phyloP scores from a whole-genome alignment of 2,113 vertebrate genomes.

The Delphinus delphis region DNA sequence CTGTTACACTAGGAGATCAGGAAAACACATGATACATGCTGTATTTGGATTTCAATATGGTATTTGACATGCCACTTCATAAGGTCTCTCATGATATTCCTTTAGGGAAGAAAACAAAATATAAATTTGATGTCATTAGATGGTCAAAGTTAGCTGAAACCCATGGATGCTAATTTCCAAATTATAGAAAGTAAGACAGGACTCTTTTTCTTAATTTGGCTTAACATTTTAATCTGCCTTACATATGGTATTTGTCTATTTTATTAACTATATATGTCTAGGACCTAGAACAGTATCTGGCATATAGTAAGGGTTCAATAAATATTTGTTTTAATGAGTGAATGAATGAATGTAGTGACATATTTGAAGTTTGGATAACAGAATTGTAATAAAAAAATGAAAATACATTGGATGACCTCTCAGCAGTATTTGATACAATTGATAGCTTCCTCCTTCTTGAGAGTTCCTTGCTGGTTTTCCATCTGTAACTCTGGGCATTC shows the following conservation, averaged over 20 bases:
- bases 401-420: not conserved
- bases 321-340: not conserved
- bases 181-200: not conserved
- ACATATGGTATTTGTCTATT: not conserved
- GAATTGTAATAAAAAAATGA: not conserved
- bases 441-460: not conserved
- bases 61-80: not conserved
- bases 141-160: not conserved
- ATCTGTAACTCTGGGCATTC: not conserved
- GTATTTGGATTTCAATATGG: not conserved
- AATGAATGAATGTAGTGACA: not conserved
- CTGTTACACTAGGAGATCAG: not conserved
- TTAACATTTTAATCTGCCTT: not conserved
- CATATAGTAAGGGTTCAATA: not conserved
- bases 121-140: not conserved
- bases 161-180: not conserved
- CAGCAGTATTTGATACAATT: not conserved
- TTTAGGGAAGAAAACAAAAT: conserved; percentile 11
- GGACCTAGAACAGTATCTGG: not conserved
- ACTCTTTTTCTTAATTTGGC: not conserved
- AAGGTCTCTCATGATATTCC: not conserved
- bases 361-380: not conserved
- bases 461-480: not conserved
- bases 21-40: not conserved
- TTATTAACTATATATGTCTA: not conserved